These are phyloP conservation scores for Stichopus horrens DNA, from an alignment of 53 echinoderm and acorn worm genomes.

Conservation along the genomic window DNA sequence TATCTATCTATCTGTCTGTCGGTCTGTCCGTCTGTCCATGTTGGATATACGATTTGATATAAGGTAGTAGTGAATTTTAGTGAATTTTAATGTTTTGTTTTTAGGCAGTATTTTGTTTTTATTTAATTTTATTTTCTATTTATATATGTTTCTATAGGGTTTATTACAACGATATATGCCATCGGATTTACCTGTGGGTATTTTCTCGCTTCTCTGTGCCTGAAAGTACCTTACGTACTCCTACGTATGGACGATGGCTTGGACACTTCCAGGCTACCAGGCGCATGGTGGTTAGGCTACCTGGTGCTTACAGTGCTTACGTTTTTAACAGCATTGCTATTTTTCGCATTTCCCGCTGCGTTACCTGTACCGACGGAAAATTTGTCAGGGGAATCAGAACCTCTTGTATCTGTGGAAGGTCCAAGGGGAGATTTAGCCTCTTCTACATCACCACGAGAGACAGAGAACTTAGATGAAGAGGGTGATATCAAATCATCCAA, in stretches of 20 bases:
- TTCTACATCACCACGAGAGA: background rate
- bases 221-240: background rate
- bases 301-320: background rate
- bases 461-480: background rate
- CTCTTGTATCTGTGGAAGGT: background rate
- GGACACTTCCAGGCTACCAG: conserved; percentile 4
- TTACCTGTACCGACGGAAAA: background rate
- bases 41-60: too few relatives aligned
- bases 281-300: conserved; percentile 40
- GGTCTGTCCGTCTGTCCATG: too few relatives aligned
- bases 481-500: conserved; percentile 1
- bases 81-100: too few relatives aligned
- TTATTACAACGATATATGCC: conserved; percentile 8
- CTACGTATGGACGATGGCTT: background rate
- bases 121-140: background rate
- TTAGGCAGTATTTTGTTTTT: too few relatives aligned
- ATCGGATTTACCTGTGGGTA: conserved; percentile 19
- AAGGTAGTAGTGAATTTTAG: too few relatives aligned
- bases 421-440: background rate
- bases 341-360: conserved; percentile 13
- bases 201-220: background rate
- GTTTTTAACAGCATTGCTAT: conserved; percentile 12
- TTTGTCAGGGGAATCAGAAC: background rate
- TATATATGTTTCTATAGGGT: background rate
- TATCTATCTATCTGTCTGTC: too few relatives aligned